Base-by-base conservation (phyloP, 1,140 invertebrate genomes). In the Pseudomyrmex sp. region DNA sequence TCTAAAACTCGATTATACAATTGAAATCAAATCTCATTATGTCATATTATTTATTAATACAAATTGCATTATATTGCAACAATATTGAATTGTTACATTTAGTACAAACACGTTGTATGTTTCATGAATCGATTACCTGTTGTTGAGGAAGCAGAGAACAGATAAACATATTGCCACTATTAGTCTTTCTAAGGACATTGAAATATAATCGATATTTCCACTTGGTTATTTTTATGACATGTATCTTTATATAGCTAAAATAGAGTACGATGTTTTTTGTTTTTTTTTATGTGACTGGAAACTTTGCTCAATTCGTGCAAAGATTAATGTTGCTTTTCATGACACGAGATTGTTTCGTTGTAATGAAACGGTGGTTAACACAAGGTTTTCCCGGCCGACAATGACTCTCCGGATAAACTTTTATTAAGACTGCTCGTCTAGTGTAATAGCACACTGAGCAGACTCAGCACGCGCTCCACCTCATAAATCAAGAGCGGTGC, bases 401-500 rank as follows among this genome's bases (percentile, higher is more conserved):
- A 80, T 80, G 76, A 50, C 58, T 63, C 80, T 83, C 44, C 79
- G 50, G 70, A 26, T 44, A 59, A 69, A 80, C 75, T 73, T 82
- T 85, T 69, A 63, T 65, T 74, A 26, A 80, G 74, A 84, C 26
- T 58, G 68, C 59, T 70, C 86, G 69, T 87, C 74, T 77, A 63
- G 69, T 72, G 88, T 70, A 58, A 75, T 69, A 76, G 66, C 66
- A 48, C 76, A 54, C 73, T 23, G 52, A 61, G 58, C 54, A 66
- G 83, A 79, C 56, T 59, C 80, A 72, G 48, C 46, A 56, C 35
- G 58, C 20, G 50, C 18, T 35, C 69, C 70, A 72, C 76, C 84
- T 90, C 88, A 92, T 93, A 92, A 93, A 93, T 93, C 92, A 93
- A 92, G 89, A 90, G 76, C 70, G 84, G 72, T 83, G 70, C 76